A percentile compares a stretch with the other conserved stretches of the same genome.
These are phyloP conservation scores for Tragelaphus imberbis DNA, from an alignment of 2,113 vertebrate species.

Conservation along the genomic window DNA sequence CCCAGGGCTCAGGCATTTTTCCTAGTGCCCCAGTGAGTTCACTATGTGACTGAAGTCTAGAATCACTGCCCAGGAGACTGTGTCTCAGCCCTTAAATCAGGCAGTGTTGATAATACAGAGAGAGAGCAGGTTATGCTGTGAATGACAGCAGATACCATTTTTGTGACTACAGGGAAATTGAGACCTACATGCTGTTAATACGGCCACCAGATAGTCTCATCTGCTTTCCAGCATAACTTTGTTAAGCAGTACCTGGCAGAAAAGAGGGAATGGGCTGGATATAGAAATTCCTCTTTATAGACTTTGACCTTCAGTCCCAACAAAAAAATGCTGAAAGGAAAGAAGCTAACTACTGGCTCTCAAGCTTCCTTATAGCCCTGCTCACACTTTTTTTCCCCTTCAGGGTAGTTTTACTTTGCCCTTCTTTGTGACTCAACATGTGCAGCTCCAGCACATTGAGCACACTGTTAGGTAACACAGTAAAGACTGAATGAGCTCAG, in stretches of 20 bases:
- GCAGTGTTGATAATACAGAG: not conserved
- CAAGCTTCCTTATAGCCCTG: not conserved
- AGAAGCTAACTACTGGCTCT: not conserved
- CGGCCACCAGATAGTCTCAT: not conserved
- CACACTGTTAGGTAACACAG: not conserved
- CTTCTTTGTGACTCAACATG: not conserved
- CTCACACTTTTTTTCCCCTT: not conserved
- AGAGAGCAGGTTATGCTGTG: not conserved
- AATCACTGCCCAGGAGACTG: not conserved
- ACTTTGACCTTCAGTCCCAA: not conserved
- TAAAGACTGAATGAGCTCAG: not conserved
- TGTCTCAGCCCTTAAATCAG: not conserved
- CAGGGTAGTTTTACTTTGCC: not conserved
- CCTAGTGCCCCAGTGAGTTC: not conserved
- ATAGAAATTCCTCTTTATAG: not conserved
- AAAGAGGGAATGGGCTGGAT: not conserved
- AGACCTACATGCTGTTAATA: not conserved
- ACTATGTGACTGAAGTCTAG: not conserved
- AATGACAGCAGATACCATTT: not conserved
- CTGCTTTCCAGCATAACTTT: not conserved
- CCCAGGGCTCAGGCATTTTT: not conserved
- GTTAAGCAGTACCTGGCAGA: not conserved
- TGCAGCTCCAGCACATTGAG: not conserved
- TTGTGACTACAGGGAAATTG: not conserved
- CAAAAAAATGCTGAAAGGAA: not conserved